Conservation (phyloP, 2,888 invertebrate species). For the Pycnomerus fuliginosus region DNA sequence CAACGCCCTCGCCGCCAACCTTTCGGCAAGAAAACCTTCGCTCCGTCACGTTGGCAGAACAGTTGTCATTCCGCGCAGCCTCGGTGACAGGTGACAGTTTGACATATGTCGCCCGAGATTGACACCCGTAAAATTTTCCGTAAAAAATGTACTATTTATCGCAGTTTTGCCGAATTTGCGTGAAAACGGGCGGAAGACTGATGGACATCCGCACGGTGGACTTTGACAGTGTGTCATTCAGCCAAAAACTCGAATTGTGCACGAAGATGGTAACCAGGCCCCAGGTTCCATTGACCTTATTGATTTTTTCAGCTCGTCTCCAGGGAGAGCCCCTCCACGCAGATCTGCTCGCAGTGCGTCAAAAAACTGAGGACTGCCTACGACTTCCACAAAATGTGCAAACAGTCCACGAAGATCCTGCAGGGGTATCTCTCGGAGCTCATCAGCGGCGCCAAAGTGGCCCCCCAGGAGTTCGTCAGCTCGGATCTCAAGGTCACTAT, state of each 20-base stretch:
- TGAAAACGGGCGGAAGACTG: conserved; percentile 44
- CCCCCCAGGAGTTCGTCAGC: conserved; percentile 37
- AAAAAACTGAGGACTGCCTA: conserved; percentile 48
- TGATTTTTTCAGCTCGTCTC: conserved; percentile 47
- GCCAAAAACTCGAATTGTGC: conserved; percentile 48
- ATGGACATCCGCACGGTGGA: conserved; percentile 46
- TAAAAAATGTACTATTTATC: conserved; percentile 50
- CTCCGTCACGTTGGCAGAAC: conserved; percentile 12
- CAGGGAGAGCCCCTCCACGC: conserved; percentile 45
- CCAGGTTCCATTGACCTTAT: too few relatives aligned
- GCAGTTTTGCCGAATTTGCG: conserved; percentile 51
- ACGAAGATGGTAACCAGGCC: conserved; percentile 49
- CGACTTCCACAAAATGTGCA: conserved; percentile 49
- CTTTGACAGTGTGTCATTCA: conserved; percentile 46
- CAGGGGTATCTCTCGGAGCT: conserved; percentile 46
- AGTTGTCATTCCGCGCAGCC: conserved; percentile 29
- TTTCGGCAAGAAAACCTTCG: not conserved
- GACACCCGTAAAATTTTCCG: conserved; percentile 42
- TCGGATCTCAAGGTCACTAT: conserved; percentile 43
- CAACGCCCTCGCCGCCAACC: too few relatives aligned
- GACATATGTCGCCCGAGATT: conserved; percentile 51
- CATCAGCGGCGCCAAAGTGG: conserved; percentile 34
- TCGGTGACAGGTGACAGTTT: conserved; percentile 46
- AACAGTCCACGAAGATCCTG: conserved; percentile 46
- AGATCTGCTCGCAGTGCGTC: conserved; percentile 48